Conservation (phyloP, 2,888 invertebrate genomes). For the Mantis religiosa region DNA sequence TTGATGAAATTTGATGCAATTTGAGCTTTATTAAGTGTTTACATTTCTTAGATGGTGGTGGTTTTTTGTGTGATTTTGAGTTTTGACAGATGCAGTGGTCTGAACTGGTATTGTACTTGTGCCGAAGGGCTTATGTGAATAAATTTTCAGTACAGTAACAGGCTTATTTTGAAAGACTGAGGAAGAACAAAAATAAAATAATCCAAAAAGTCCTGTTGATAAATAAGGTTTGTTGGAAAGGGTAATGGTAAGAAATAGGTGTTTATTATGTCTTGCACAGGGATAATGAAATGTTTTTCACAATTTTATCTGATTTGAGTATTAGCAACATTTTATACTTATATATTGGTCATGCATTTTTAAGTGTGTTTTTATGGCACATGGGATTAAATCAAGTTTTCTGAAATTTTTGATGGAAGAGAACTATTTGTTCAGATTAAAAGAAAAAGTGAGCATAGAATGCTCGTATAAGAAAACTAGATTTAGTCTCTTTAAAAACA, state of each 20-base stretch:
- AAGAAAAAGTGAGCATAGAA: not conserved
- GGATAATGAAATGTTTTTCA: not conserved
- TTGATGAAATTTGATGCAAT: not conserved
- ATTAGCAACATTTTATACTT: not conserved
- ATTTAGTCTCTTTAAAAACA: not conserved
- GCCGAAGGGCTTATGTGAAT: not conserved
- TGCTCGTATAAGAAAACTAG: not conserved
- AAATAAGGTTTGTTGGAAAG: not conserved
- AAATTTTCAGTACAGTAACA: not conserved
- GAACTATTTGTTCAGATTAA: not conserved
- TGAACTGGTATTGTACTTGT: not conserved
- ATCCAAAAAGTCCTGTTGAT: not conserved
- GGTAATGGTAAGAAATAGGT: not conserved
- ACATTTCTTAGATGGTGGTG: not conserved
- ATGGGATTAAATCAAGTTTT: not conserved
- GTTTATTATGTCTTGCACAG: not conserved
- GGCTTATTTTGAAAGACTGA: not conserved
- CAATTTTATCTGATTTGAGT: not conserved
- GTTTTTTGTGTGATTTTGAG: not conserved
- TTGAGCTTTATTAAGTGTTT: not conserved
- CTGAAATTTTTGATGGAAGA: not conserved
- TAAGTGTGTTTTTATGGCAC: not conserved
- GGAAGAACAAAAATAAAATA: not conserved
- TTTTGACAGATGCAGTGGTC: not conserved
- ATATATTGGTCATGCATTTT: not conserved